Evolutionary conservation across 2,888 invertebrate species (phyloP), one percentile per base, ranked within the genome.

Genomic region (Tanypteryx hageni): DNA sequence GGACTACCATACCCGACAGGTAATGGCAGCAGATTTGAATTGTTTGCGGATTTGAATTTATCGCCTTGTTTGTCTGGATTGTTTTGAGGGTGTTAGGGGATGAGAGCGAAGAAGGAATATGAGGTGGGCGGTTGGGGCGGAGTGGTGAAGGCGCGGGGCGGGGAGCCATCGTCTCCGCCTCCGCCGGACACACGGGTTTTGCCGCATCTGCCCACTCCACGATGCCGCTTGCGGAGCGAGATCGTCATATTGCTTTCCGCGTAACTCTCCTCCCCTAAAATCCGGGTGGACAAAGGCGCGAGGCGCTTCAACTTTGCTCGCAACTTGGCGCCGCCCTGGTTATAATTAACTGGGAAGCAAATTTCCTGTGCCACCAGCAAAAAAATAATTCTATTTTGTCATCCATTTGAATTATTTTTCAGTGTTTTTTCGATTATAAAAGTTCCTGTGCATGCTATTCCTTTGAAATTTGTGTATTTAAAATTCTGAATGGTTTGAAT

Each of bases 1-100:
- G 98, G 98, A 97, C 98, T 99, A 96, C 98, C 98, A 95, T 98
- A 98, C 96, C 98, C 98, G 95, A 98, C 98, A 98, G 98, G 98
- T 98, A 98, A 98, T 97, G 96, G 97, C 76, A 89, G 61, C 18
- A 64, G n/a, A 89, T 68, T 89, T 89, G 7, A 64, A 18, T 86
- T n/a, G 31, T n/a, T 44, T 64, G 89, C 68, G 61, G 44, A 18
- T 16, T 64, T 61, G n/a, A 31, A n/a, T 83, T 22, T 85, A 85
- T 56, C 85, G 22, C 57, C 22, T 18, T 44, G 44, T 16, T 61
- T 61, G 61, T 16, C 13, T 1, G 76, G 27, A 76, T 76, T 27
- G 7, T 27, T 76, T 76, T 22, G 76, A 27, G 44, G 44, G 44
- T 76, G 22, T 7, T 27, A 76, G 76, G 76, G 76, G 76, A 76